Evolutionary conservation across 2,888 invertebrate species (phyloP), one percentile per base, ranked within the genome.

Genomic region (Eupeodes luniger): DNA sequence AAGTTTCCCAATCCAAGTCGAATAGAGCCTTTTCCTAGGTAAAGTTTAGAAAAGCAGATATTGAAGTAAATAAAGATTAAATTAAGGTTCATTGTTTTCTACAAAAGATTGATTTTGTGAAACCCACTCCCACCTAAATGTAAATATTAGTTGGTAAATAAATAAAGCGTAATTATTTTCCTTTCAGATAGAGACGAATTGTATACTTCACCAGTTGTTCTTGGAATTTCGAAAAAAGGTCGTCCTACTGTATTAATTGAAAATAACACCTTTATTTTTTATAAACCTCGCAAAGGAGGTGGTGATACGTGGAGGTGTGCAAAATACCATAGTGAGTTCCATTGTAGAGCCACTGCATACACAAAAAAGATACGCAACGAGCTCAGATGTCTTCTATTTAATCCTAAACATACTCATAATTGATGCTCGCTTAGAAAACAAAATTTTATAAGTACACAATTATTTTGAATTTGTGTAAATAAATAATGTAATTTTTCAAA

Each of bases 291-390:
- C 36, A 27, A 36, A 67, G 11, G 14, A 36, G 34, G 34, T n/a
- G 67, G 67, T 5, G 51, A 67, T 53, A 51, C 51, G 2, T 67
- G 67, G 67, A 67, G 67, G 36, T 67, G 70, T 70, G 40, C 55
- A 51, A 70, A 70, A 70, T 70, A 70, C 14, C 12, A 44, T 14
- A 55, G 55, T 14, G 40, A 55, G 19, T 70, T 55, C 10, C 55
- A 70, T 5, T 55, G 53, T 0, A 55, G 70, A 55, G 40, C 70
- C 5, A 40, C 70, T 14, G 19, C n/a, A 4, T n/a, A 40, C 14
- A 70, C 53, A 44, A 55, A 40, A 70, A 19, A 40, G 4, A 44
- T 67, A 5, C n/a, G 6, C 6, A 51, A 51, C 34, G 67, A 67
- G 34, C 51, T 67, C 2, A 67, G 34, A 36, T 67, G 51, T 67